phyloP scores from a whole-genome alignment of 2,113 vertebrate species.

The Phrynosoma blainvillii region DNA sequence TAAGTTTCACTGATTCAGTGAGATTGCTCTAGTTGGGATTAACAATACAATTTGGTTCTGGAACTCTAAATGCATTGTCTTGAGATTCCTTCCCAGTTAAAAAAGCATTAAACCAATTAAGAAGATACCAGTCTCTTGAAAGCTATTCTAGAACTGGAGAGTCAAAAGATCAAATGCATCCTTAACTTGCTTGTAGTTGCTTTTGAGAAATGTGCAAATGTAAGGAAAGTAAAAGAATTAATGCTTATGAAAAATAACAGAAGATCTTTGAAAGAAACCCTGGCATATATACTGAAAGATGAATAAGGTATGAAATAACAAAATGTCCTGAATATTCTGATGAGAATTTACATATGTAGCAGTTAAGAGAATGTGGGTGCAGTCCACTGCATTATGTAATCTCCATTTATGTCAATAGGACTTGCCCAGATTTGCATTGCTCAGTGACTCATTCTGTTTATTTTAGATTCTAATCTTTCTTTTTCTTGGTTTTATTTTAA shows the following conservation, averaged over 20 bases:
- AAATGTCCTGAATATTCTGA: constrained; percentile 7
- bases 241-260: not conserved
- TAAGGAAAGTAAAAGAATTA: constrained; percentile 16
- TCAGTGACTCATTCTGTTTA: constrained; percentile 49
- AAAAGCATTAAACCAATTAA: not conserved
- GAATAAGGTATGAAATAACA: constrained; percentile 3
- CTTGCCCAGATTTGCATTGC: constrained; percentile 35
- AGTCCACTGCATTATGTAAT: not conserved
- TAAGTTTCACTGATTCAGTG: too few relatives aligned
- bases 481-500: not conserved
- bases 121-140: constrained; percentile 17
- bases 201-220: constrained; percentile 35
- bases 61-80: not conserved
- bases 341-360: not conserved
- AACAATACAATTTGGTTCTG: not conserved
- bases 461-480: constrained; percentile 38
- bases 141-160: constrained; percentile 44
- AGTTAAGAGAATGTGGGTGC: not conserved
- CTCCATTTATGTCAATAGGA: not conserved
- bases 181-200: constrained; percentile 33
- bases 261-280: constrained; percentile 10
- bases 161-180: constrained; percentile 32
- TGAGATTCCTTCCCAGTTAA: not conserved
- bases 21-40: not conserved
- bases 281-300: constrained; percentile 26